Conservation (phyloP, 2,888 invertebrate genomes). For the Pachycephus smyrnensis region DNA sequence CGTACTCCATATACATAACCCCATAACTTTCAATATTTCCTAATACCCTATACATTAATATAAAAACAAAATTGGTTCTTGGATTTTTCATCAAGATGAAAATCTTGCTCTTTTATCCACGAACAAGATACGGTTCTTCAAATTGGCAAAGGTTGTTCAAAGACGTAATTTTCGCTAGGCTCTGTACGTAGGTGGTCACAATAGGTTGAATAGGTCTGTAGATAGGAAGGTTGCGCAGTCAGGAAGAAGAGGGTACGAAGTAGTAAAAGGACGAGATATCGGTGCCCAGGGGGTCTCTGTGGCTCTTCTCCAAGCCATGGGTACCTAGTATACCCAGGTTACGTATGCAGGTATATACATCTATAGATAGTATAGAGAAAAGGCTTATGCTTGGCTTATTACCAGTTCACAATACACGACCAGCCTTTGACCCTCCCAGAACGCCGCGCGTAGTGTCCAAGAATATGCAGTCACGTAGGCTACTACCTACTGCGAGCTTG, state of each 20-base stretch:
- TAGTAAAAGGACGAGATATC: conserved; percentile 20
- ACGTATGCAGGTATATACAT: neutral
- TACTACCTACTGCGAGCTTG: neutral
- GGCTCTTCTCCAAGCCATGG: neutral
- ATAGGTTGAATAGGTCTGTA: conserved; percentile 28
- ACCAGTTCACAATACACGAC: conserved; percentile 29
- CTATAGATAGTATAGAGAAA: neutral
- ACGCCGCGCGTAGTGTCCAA: conserved; percentile 2
- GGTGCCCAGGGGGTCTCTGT: conserved; percentile 16
- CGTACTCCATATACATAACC: neutral
- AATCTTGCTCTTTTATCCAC: neutral
- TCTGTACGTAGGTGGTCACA: conserved; percentile 22
- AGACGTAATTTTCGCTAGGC: conserved; percentile 25
- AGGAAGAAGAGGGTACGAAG: conserved; percentile 12
- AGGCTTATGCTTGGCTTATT: conserved; percentile 27
- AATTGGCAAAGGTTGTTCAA: conserved; percentile 7
- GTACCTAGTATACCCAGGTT: neutral
- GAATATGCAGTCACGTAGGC: conserved; percentile 13
- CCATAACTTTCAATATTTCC: neutral
- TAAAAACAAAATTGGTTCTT: neutral
- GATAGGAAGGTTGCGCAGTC: conserved; percentile 14
- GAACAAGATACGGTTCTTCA: neutral
- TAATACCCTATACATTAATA: neutral
- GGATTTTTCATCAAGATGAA: neutral
- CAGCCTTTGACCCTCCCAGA: conserved; percentile 25